These are phyloP conservation scores for Anthopleura xanthogrammica DNA, from an alignment of 92 coral and sea anemone genomes.

Conservation along the genomic window DNA sequence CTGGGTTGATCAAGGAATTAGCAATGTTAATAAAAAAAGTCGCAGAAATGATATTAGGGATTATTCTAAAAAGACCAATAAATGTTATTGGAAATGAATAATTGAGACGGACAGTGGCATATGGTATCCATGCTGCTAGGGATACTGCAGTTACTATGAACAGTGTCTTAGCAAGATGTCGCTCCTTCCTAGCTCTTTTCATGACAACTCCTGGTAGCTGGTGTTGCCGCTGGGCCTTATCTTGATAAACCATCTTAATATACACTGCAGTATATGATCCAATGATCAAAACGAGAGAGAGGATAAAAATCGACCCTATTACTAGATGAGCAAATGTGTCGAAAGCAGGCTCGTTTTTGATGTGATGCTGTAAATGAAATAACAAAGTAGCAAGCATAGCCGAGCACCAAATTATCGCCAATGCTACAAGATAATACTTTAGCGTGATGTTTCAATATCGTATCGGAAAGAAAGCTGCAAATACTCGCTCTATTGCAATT, in stretches of 20 bases:
- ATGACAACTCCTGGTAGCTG: neutral
- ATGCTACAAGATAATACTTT: neutral
- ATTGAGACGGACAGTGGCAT: neutral
- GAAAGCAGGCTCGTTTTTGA: neutral
- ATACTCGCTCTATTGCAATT: slow-evolving; percentile 16
- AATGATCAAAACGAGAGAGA: neutral
- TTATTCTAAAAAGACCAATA: neutral
- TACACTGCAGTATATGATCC: slow-evolving; percentile 5
- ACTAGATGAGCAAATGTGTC: neutral
- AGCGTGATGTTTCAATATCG: neutral
- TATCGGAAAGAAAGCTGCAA: slow-evolving; percentile 12
- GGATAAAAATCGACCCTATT: neutral
- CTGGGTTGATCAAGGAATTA: slow-evolving; percentile 21
- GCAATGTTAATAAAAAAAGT: neutral
- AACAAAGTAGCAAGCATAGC: neutral
- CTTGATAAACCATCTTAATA: slow-evolving; percentile 12
- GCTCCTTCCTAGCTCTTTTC: slow-evolving; percentile 7
- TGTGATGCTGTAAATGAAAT: neutral
- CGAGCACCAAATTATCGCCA: slow-evolving; percentile 6
- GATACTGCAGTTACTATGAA: slow-evolving; percentile 23
- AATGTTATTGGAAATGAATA: neutral
- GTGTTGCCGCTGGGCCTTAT: neutral
- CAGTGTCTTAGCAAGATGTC: slow-evolving; percentile 19
- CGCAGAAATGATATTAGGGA: neutral
- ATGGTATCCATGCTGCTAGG: slow-evolving; percentile 16